Evolutionary conservation across 2,797 vertebrate species (phyloP).

Genomic region (Siniperca obscura): DNA sequence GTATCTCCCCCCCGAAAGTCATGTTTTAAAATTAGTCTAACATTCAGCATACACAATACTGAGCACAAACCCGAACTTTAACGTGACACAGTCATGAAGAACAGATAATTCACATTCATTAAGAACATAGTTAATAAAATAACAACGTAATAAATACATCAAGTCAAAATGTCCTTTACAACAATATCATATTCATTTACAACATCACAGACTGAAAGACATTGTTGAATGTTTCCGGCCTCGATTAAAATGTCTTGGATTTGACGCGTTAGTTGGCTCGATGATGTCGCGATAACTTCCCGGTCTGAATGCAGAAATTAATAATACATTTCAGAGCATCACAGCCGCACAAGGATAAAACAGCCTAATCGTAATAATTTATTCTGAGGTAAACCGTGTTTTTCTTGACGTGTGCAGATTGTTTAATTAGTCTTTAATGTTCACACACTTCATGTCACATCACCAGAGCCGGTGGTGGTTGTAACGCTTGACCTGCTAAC

Average conservation of each 20-base stretch:
- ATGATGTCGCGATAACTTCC: constrained; percentile 63
- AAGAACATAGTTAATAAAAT: not conserved
- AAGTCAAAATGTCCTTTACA: no score
- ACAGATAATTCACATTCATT: not conserved
- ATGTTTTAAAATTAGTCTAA: not conserved
- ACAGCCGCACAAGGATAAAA: not conserved
- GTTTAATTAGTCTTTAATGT: not conserved
- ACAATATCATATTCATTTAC: not conserved
- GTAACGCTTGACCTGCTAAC: not conserved
- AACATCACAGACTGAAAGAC: not conserved
- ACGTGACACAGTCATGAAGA: not conserved
- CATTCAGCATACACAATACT: not conserved
- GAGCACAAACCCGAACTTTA: not conserved
- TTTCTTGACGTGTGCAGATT: no score
- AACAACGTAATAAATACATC: not conserved
- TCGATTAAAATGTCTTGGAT: constrained; percentile 70
- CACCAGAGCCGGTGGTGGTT: not conserved
- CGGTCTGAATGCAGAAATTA: constrained; percentile 21
- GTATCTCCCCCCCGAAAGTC: no score
- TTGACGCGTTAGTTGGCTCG: not conserved
- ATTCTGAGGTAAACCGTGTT: constrained; percentile 22
- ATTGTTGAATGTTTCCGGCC: constrained; percentile 38
- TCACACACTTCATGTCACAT: not conserved
- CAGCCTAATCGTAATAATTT: not conserved
- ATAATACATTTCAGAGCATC: not conserved